Evolutionary conservation across 1,140 invertebrate species (phyloP).

Genomic region (Dendroctonus ponderosae): DNA sequence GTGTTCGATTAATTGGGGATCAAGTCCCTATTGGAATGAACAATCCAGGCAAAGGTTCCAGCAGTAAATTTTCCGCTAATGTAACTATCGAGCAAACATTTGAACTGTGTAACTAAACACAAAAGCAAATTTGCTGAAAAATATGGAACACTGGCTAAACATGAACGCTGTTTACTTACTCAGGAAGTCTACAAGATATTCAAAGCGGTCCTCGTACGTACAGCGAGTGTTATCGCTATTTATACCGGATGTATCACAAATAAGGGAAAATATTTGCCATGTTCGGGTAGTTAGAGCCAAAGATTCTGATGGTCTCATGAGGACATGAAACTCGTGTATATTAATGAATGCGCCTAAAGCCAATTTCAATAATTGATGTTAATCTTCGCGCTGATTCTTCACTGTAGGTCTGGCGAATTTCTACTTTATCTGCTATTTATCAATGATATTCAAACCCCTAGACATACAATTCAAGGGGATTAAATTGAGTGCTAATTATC

Average conservation of each 20-base stretch:
- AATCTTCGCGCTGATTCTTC: too few relatives aligned
- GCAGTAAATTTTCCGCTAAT: constrained; percentile 27
- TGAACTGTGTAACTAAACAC: constrained; percentile 7
- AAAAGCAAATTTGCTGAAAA: constrained; percentile 27
- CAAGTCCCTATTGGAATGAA: neutral
- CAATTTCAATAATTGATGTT: too few relatives aligned
- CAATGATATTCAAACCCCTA: too few relatives aligned
- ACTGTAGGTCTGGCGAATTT: too few relatives aligned
- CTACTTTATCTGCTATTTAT: too few relatives aligned
- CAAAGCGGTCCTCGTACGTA: constrained; percentile 1
- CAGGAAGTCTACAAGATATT: constrained; percentile 18
- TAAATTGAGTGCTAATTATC: too few relatives aligned
- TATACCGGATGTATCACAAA: constrained; percentile 18
- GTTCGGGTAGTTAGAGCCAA: too few relatives aligned
- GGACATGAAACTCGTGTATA: too few relatives aligned
- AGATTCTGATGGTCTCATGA: too few relatives aligned
- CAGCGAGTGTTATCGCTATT: neutral
- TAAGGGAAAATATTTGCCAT: constrained; percentile 9
- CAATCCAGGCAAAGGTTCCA: neutral
- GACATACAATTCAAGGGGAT: too few relatives aligned
- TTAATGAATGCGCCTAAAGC: too few relatives aligned
- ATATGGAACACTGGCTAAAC: constrained; percentile 12
- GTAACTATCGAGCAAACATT: constrained; percentile 12
- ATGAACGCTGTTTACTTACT: constrained; percentile 14
- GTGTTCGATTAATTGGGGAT: too few relatives aligned